Base-by-base conservation (phyloP, 2,888 invertebrate genomes). In the Cheilosia variabilis region DNA sequence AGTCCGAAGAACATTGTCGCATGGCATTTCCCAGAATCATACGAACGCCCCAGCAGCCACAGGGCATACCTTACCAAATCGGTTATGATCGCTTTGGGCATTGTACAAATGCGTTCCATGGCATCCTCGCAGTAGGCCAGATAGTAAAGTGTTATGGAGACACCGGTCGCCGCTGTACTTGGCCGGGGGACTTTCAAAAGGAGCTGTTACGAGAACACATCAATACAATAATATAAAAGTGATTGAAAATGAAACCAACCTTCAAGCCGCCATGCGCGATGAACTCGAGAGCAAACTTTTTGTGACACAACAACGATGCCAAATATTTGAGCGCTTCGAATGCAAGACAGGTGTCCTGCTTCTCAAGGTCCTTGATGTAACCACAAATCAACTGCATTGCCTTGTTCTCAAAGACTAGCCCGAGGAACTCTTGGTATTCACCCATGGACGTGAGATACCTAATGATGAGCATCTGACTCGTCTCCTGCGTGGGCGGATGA, bases 1-100 rank as follows among this genome's bases (percentile, higher is more conserved):
- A 98, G 94, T 0, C 98, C 97, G 91, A 99, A 98, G 93, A 99
- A 99, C 98, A 99, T 98, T 31, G 98, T 97, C 2, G 98, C 98
- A 92, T 99, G 98, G 90, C 98, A 98, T 81, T 98, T 94, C n/a
- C 98, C 98, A 0, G 98, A 99, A 93, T 98, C 98, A 92, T 98
- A 98, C 0, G 98, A 98, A 89, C 98, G 98, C 90, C 99, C 99
- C 63, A 99, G 92, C 53, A 99, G 93, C 98, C 99, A 99, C 4
- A 99, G 93, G 0, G 97, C 97, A 92, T 99, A 99, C 94, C 94
- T 95, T 53, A 98, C 97, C 34, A 98, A 93, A 88, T 96, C 96
- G 0, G 94, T 94, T 45, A 98, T 94, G 0, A 96, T 94, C 87
- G 94, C 94, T 89, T 96, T 94, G 0, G 98, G 96, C 91, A 98